Evolutionary conservation across 1,140 invertebrate species (phyloP).

Genomic region (Drosophila asahinai): DNA sequence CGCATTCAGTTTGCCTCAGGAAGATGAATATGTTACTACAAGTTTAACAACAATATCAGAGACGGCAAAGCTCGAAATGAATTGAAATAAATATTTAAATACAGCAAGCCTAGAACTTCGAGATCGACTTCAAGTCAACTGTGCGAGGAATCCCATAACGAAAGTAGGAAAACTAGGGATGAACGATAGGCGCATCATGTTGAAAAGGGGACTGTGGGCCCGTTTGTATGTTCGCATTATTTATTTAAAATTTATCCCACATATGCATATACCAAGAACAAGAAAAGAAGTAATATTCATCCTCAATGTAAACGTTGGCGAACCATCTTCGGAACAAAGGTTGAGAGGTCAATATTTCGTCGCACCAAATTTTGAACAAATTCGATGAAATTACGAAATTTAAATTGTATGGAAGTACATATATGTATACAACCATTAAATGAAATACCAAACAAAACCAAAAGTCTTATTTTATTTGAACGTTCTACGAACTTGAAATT

Average conservation of each 20-base stretch:
- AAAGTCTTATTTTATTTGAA: not conserved
- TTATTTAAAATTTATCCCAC: conserved; percentile 31
- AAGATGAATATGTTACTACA: conserved; percentile 30
- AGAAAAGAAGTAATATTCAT: conserved; percentile 26
- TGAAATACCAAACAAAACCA: conserved; percentile 27
- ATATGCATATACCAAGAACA: conserved; percentile 42
- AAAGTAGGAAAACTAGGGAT: not conserved
- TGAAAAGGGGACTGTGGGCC: conserved; percentile 8
- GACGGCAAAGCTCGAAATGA: not conserved
- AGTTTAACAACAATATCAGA: conserved; percentile 2
- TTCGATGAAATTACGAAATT: conserved; percentile 27
- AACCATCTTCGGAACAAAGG: conserved; percentile 4
- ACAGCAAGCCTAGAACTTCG: conserved; percentile 1
- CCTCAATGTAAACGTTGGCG: conserved; percentile 6
- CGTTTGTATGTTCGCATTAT: conserved; percentile 39
- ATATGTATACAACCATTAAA: conserved; percentile 60
- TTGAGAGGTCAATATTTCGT: conserved; percentile 26
- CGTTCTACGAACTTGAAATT: no score
- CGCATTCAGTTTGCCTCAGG: conserved; percentile 7
- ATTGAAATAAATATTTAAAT: not conserved
- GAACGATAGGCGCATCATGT: conserved; percentile 1
- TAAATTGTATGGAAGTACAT: conserved; percentile 43
- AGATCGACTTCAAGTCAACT: not conserved
- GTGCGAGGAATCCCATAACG: not conserved
- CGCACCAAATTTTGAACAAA: conserved; percentile 29